Evolutionary conservation across 2,113 vertebrate genomes (phyloP).

Genomic region (Pteruthius melanotis): DNA sequence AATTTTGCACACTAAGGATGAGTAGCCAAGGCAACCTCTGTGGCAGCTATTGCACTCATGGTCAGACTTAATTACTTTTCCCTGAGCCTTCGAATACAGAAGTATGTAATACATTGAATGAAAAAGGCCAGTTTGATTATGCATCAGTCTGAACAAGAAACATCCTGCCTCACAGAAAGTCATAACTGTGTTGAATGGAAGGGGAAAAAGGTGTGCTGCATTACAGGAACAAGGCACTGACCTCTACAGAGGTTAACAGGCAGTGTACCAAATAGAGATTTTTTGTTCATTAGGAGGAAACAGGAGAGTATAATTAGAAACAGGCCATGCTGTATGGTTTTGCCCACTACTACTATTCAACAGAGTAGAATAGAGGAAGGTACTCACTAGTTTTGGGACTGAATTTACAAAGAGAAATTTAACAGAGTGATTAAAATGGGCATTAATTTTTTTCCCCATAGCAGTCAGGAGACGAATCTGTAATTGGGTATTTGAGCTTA

Average conservation of each 20-base stretch:
- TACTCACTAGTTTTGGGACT: not conserved
- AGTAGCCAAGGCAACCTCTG: not conserved
- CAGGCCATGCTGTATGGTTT: not conserved
- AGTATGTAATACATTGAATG: not conserved
- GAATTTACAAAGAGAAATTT: not conserved
- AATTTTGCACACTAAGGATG: not conserved
- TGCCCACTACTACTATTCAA: not conserved
- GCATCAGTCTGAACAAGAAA: not conserved
- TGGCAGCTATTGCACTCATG: not conserved
- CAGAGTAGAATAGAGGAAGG: not conserved
- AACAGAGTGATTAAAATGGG: not conserved
- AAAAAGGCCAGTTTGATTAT: not conserved
- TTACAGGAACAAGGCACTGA: not conserved
- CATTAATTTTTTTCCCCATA: not conserved
- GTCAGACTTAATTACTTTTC: not conserved
- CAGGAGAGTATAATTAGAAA: constrained; percentile 37
- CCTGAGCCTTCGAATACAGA: not conserved
- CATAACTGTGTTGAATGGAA: not conserved
- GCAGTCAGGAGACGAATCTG: not conserved
- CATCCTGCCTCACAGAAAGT: not conserved
- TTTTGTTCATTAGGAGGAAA: constrained; percentile 45
- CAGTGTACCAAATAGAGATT: not conserved
- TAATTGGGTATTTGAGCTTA: not conserved
- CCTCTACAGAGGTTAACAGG: constrained; percentile 31
- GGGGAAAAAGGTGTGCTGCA: not conserved